These are phyloP conservation scores for Taenioides sp. DNA, from an alignment of 2,797 vertebrate genomes.

Conservation along the genomic window DNA sequence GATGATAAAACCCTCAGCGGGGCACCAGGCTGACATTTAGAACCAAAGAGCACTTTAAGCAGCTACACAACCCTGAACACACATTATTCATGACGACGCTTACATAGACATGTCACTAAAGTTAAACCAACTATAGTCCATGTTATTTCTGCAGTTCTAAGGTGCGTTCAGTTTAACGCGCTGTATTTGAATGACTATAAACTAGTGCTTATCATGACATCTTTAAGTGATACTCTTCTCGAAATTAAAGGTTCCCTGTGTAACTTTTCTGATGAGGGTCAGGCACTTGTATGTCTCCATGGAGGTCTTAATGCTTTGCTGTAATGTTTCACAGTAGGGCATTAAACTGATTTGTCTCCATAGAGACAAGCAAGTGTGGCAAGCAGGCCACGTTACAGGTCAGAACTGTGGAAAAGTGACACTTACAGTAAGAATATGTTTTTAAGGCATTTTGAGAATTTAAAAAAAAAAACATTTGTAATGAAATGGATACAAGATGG, in stretches of 20 bases:
- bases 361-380: too few species aligned
- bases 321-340: too few species aligned
- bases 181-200: background rate
- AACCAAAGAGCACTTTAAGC: slow-evolving; percentile 53
- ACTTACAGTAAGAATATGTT: too few species aligned
- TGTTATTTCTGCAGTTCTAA: background rate
- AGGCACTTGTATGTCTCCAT: too few species aligned
- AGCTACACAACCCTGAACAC: slow-evolving; percentile 21
- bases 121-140: slow-evolving; percentile 13
- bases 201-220: background rate
- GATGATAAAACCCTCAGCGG: slow-evolving; percentile 56
- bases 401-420: too few species aligned
- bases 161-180: background rate
- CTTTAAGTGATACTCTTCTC: background rate
- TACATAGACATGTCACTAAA: slow-evolving; percentile 28
- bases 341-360: too few species aligned
- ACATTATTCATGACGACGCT: slow-evolving; percentile 46
- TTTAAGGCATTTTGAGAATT: too few species aligned
- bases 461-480: too few species aligned
- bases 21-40: slow-evolving; percentile 63
- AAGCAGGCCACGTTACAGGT: too few species aligned
- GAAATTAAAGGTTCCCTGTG: background rate
- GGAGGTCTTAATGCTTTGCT: too few species aligned
- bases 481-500: too few species aligned
- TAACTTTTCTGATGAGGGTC: too few species aligned